Evolutionary conservation across 2,888 invertebrate species (phyloP).

Genomic region (Ophion costatus): DNA sequence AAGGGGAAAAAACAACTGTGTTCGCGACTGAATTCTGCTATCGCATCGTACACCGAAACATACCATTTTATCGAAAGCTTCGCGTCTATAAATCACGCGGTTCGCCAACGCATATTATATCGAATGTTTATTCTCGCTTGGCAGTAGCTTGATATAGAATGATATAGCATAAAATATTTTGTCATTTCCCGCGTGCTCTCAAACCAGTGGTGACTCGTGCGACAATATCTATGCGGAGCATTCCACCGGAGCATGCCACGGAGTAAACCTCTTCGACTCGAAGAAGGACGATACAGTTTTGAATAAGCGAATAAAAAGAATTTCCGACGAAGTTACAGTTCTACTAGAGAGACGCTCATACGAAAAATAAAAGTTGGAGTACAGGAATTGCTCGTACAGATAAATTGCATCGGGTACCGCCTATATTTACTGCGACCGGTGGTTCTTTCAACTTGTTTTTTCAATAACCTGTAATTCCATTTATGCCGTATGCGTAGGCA

Average conservation of each 20-base stretch:
- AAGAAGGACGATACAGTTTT: neutral
- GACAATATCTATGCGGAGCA: neutral
- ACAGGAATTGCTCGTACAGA: neutral
- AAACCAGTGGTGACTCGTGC: neutral
- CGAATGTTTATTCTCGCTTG: constrained; percentile 73
- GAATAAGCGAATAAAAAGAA: neutral
- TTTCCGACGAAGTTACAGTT: neutral
- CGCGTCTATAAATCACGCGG: constrained; percentile 77
- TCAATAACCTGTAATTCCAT: too few relatives aligned
- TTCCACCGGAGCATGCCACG: neutral
- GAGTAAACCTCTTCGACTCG: neutral
- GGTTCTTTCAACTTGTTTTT: too few relatives aligned
- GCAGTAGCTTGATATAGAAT: constrained; percentile 74
- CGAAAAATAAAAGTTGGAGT: neutral
- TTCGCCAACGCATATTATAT: constrained; percentile 78
- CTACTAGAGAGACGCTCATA: neutral
- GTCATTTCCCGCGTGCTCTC: constrained; percentile 68
- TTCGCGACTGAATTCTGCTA: constrained; percentile 13
- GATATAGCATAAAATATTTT: constrained; percentile 77
- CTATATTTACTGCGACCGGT: too few relatives aligned
- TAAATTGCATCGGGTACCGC: too few relatives aligned
- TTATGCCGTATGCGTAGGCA: too few relatives aligned
- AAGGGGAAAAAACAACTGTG: neutral
- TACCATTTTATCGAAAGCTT: constrained; percentile 79
- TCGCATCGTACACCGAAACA: constrained; percentile 34